Base-by-base conservation (phyloP, 2,888 invertebrate species). In the Caenorhabditis parvicauda region DNA sequence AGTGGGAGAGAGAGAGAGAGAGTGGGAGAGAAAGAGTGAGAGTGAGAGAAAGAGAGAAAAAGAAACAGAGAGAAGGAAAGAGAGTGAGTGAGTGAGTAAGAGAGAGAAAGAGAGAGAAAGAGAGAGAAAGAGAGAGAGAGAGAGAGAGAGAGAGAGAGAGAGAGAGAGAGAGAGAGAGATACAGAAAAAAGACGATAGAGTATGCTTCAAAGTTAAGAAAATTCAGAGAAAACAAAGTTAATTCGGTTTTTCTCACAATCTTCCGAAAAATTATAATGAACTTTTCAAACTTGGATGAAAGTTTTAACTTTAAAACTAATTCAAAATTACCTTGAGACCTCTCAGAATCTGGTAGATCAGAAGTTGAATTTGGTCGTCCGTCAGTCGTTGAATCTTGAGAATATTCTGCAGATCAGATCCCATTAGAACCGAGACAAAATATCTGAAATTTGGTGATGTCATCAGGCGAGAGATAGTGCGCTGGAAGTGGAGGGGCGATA, bases 361-460 rank as follows among this genome's bases (percentile, higher is more conserved):
- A 83, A 98, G 96, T 83, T 96, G 95, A 1, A 98, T 95, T 84
- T 98, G 98, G 81, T 98, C 96, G 84, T 96, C 95, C 0, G 91
- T 91, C 4, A 98, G 87, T 80, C 89, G 89, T 83, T 98, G 98
- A 46, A 96, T 96, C 77, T 92, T 89, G 55, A 98, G 89, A 75
- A 98, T 96, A 82, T 95, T 95, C 84, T 96, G 95, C 55, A 98
- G 86, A 85, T 98, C 98, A 21, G 96, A 95, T 48, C 96, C 96
- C 95, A 98, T 96, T 70, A 98, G 85, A 82, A 94, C 92, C 58
- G 94, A 95, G 12, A 96, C 95, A 79, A 98, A 85, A 82, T 98
- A 96, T 22, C 89, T 89, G 59, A 27, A 77, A 55, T 27, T 21
- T 25, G 27, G 14, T 27, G 21, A 12, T 19, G 22, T 44, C 19